phyloP scores from a whole-genome alignment of 2,888 invertebrate species.

The Phytoseiulus persimilis region DNA sequence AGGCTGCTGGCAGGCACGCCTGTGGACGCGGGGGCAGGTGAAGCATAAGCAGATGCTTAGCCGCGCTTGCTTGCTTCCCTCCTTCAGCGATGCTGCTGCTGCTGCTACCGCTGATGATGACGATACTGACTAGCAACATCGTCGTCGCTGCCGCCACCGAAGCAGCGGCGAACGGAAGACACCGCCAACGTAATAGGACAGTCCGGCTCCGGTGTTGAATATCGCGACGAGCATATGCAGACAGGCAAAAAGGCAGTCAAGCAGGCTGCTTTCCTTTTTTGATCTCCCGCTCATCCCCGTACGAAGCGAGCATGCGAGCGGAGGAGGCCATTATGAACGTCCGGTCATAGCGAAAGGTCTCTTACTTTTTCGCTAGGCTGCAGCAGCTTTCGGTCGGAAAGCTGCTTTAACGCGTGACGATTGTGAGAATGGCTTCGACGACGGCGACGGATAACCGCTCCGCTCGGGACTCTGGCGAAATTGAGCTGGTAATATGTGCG shows the following conservation, averaged over 20 bases:
- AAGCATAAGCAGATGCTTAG: slow-evolving; percentile 5
- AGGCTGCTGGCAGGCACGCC: neutral
- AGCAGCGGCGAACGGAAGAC: neutral
- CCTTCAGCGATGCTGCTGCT: neutral
- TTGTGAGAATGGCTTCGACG: neutral
- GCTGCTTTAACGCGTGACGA: neutral
- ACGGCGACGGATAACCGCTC: neutral
- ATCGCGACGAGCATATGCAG: slow-evolving; percentile 5
- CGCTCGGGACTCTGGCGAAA: too few relatives aligned
- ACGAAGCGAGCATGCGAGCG: neutral
- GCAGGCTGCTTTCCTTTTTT: neutral
- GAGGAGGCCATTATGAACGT: neutral
- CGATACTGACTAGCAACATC: neutral
- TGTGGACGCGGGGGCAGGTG: neutral
- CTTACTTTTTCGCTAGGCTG: neutral
- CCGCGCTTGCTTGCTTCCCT: neutral
- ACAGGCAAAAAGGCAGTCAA: neutral
- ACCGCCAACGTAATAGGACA: neutral
- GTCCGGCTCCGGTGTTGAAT: neutral
- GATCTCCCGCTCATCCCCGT: neutral
- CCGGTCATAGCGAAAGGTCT: neutral
- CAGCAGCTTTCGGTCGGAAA: neutral
- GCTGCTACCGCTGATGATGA: neutral
- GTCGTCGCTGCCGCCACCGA: neutral
- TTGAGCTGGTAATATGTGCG: too few relatives aligned